Evolutionary conservation across 2,888 invertebrate genomes (phyloP), one percentile per base, ranked within the genome.

Genomic region (Pyrgus malvae): DNA sequence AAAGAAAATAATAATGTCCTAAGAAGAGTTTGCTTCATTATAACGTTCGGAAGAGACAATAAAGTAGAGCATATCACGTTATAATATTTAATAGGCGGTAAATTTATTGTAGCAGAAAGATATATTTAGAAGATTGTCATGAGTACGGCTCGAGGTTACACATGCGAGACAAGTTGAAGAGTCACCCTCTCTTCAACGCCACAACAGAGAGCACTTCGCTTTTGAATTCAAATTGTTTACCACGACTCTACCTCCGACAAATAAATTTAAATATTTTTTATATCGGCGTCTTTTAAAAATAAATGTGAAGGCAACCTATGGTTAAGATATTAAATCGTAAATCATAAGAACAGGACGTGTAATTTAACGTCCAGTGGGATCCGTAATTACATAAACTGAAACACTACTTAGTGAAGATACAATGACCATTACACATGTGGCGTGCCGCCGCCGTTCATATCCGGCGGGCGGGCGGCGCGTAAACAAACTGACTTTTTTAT

Each of bases 401-500:
- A 48, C 37, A 54, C 55, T 63, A 44, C 44, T 51, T 29, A 14
- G 63, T 66, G 66, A 65, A 65, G 63, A 66, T 68, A 73, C 70
- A 75, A 75, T 78, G 78, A 74, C 73, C 71, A 78, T 73, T 74
- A 79, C 72, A 74, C 80, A 79, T 81, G 60, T 56, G 62, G 65
- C 54, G 49, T 57, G 55, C 78, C 78, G 63, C 68, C 69, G 72
- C 62, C 70, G 72, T 19, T 77, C 80, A 76, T 77, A 85, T 86
- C 83, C 87, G 67, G 69, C 62, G 59, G 53, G 61, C 51, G 54
- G 57, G 76, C 71, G 66, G 68, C 70, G 63, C 72, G 77, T 88
- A 87, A 87, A 88, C 85, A 86, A 76, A 78, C 78, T 57, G 68
- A 17, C 80, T 79, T 86, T 86, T 87, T 88, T 86, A 87, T 86